Conservation (phyloP, 2,888 invertebrate species). For the Pocota personata region DNA sequence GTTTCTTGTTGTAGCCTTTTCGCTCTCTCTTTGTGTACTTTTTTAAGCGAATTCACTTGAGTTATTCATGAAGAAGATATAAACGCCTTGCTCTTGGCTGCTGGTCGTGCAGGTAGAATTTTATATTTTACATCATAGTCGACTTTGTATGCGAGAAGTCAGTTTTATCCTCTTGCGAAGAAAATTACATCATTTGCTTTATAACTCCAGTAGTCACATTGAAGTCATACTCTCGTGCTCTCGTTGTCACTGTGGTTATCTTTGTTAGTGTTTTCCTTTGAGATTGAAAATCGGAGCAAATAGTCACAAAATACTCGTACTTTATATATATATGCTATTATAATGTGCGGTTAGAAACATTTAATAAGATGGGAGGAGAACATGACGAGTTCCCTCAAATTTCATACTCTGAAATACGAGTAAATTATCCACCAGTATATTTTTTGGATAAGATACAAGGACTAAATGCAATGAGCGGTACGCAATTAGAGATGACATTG, state of each 20-base stretch:
- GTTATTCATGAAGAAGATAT: constrained; percentile 49
- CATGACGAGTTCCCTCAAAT: too few species aligned
- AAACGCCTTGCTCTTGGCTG: constrained; percentile 3
- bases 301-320: background rate
- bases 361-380: background rate
- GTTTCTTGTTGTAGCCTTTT: background rate
- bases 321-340: background rate
- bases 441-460: too few species aligned
- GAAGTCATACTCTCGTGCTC: background rate
- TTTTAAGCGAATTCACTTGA: constrained; percentile 53
- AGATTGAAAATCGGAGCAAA: background rate
- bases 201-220: constrained; percentile 13
- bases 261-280: background rate
- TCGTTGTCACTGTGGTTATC: background rate
- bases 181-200: constrained; percentile 50
- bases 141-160: constrained; percentile 11
- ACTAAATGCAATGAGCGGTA: too few species aligned
- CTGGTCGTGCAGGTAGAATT: constrained; percentile 12
- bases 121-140: background rate
- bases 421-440: too few species aligned
- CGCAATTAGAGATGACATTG: too few species aligned
- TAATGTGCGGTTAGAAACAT: background rate
- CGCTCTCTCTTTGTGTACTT: constrained; percentile 18
- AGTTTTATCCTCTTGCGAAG: constrained; percentile 11
- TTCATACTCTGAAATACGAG: too few species aligned